Evolutionary conservation across 2,888 invertebrate species (phyloP).

Genomic region (Pomacea canaliculata): DNA sequence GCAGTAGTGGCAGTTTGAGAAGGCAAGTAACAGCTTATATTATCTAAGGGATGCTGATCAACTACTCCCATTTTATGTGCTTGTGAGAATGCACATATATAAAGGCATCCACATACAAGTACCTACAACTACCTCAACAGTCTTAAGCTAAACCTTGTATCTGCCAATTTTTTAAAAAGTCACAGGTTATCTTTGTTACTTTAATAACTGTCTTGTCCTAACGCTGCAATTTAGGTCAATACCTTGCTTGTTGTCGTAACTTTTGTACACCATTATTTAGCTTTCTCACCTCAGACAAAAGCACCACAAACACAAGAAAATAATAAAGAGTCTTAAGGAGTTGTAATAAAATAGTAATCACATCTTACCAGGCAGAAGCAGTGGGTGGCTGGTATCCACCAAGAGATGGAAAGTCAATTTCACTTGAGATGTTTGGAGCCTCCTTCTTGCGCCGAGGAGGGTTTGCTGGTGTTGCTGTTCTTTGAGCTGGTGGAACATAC

Average conservation of each 20-base stretch:
- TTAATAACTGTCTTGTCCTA: no score
- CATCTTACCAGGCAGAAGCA: conserved; percentile 10
- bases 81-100: background rate
- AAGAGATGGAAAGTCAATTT: conserved; percentile 64
- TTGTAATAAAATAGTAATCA: no score
- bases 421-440: conserved; percentile 63
- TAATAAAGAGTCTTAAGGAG: no score
- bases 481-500: conserved; percentile 56
- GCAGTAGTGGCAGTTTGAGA: background rate
- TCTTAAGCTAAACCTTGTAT: background rate
- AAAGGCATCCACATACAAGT: background rate
- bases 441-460: conserved; percentile 45
- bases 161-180: background rate
- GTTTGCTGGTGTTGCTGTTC: conserved; percentile 38
- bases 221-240: no score
- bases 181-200: no score
- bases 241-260: no score
- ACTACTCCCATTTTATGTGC: background rate
- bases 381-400: conserved; percentile 40
- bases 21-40: background rate
- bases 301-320: no score
- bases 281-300: no score
- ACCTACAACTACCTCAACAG: background rate
- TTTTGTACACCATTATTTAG: no score
- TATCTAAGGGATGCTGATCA: background rate